A percentile compares a stretch with the other conserved stretches of the same genome.
phyloP scores from a whole-genome alignment of 2,113 vertebrate species.

The Solea solea region DNA sequence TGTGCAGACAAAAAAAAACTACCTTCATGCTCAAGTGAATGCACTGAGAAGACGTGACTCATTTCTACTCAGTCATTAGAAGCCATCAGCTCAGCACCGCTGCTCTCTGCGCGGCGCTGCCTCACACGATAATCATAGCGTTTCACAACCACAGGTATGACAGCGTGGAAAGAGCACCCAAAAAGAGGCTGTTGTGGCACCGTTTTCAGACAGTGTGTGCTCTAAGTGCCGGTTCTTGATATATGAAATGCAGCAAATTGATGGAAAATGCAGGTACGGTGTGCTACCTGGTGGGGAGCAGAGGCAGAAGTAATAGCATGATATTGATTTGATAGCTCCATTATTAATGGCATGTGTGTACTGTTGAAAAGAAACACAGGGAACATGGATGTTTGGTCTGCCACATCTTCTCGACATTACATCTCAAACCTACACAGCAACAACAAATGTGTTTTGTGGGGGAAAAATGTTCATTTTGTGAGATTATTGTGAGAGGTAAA shows the following conservation, averaged over 20 bases:
- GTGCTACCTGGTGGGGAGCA: constrained; percentile 27
- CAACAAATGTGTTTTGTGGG: background rate
- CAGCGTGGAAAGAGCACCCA: constrained; percentile 28
- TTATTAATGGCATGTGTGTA: constrained; percentile 33
- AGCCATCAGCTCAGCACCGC: constrained; percentile 46
- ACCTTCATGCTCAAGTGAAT: constrained; percentile 44
- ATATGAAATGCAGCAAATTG: constrained; percentile 46
- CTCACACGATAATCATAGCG: constrained; percentile 50
- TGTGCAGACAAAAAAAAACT: constrained; percentile 16
- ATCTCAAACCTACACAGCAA: background rate
- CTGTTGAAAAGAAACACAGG: constrained; percentile 3
- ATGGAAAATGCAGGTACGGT: constrained; percentile 44
- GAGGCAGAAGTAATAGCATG: constrained; percentile 5
- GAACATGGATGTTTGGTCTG: constrained; percentile 12
- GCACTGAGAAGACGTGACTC: constrained; percentile 29
- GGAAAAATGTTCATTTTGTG: background rate
- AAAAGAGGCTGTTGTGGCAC: constrained; percentile 31
- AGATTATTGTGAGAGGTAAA: background rate
- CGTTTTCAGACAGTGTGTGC: constrained; percentile 33
- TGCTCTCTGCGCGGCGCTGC: constrained; percentile 20
- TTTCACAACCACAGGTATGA: constrained; percentile 60
- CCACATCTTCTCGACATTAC: background rate
- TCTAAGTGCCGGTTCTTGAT: constrained; percentile 48
- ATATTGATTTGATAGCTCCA: constrained; percentile 34
- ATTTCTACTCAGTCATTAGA: constrained; percentile 35